phyloP scores from a whole-genome alignment of 2,113 vertebrate genomes.

The Lamprotornis superbus region DNA sequence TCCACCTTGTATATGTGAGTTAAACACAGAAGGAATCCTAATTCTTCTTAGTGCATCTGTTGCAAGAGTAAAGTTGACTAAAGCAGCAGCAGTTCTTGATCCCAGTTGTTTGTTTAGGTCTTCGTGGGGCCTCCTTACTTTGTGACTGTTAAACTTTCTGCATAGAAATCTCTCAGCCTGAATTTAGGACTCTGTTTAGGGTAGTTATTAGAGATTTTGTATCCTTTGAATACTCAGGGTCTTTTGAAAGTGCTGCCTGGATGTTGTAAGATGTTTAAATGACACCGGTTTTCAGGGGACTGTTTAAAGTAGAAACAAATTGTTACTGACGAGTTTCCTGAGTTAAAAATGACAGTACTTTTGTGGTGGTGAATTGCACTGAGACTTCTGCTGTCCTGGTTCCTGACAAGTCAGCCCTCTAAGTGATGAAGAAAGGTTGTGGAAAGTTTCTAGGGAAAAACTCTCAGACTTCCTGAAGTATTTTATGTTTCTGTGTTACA shows the following conservation, averaged over 20 bases:
- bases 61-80: not conserved
- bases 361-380: not conserved
- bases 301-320: not conserved
- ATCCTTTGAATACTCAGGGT: not conserved
- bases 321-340: not conserved
- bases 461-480: not conserved
- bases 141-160: not conserved
- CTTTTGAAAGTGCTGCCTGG: not conserved
- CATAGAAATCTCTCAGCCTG: not conserved
- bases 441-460: not conserved
- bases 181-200: not conserved
- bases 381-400: not conserved
- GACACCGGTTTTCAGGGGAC: not conserved
- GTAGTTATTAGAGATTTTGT: not conserved
- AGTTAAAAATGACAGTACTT: not conserved
- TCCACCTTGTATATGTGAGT: not conserved
- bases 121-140: rapidly evolving
- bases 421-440: rapidly evolving
- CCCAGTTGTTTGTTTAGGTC: not conserved
- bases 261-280: not conserved
- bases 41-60: not conserved
- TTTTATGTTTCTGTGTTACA: not conserved
- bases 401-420: not conserved
- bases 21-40: not conserved
- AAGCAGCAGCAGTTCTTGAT: not conserved